phyloP scores from a whole-genome alignment of 2,113 vertebrate genomes.

The Penelope pileata region DNA sequence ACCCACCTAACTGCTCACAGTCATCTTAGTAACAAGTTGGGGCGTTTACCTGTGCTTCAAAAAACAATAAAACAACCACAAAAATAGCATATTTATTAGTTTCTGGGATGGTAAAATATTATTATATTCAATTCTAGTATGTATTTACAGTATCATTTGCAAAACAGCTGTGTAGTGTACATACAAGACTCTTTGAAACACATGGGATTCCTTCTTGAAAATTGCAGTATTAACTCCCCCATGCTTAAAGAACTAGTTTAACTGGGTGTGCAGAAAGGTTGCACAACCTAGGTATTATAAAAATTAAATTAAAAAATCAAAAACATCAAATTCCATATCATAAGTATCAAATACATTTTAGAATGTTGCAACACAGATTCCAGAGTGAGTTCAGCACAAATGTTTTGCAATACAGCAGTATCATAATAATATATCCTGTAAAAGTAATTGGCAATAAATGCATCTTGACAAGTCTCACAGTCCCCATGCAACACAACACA shows the following conservation, averaged over 20 bases:
- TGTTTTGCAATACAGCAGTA: neutral
- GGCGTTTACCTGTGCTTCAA: neutral
- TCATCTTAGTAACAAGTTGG: neutral
- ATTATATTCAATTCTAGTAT: neutral
- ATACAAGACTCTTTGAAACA: neutral
- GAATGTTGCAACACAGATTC: slow-evolving; percentile 3
- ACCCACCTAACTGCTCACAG: slow-evolving; percentile 1
- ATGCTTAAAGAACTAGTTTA: neutral
- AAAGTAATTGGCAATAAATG: slow-evolving; percentile 13
- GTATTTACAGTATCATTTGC: neutral
- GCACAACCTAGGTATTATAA: neutral
- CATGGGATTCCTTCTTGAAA: neutral
- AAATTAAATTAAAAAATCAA: slow-evolving; percentile 2
- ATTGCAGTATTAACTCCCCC: neutral
- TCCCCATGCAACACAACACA: neutral
- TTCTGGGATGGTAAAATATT: neutral
- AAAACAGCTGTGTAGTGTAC: neutral
- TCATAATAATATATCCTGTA: neutral
- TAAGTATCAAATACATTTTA: neutral
- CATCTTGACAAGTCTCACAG: neutral
- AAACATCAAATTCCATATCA: neutral
- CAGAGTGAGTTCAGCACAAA: neutral
- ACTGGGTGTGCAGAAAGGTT: neutral
- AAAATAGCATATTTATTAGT: slow-evolving; percentile 29
- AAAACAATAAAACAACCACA: neutral